Base-by-base conservation (phyloP, 2,113 vertebrate genomes). In the Cercocebus atys region DNA sequence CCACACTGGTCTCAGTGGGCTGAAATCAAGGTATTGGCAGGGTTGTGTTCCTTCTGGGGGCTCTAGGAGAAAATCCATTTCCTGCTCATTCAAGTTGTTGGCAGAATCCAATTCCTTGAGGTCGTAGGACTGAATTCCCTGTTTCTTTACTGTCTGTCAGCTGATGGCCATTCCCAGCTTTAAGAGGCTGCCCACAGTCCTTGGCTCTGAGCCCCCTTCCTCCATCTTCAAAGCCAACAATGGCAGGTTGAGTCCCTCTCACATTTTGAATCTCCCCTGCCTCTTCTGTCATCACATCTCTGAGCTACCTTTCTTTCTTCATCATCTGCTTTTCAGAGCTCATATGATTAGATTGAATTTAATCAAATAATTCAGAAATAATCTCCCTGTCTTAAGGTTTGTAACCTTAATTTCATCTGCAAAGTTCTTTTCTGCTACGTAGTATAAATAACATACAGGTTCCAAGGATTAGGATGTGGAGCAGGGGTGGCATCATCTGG, bases 391-490 rank as follows among this genome's bases (percentile, higher is more conserved):
- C 61, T 92, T 87, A 84, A 93, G 35, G 5, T 78, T 86, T 18
- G 12, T 70, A 84, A 94, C 30, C 35, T 89, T 86, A 86, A 88
- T 96, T 88, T 92, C 64, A 91, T 68, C n/a, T 94, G 61, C 52
- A 93, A 40, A 90, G n/a, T 90, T 96, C 57, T 45, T 88, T 90
- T 96, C 94, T 94, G 64, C 82, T 78, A 18, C 64, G 11, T 84
- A 85, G 27, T 16, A 43, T 86, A 88, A 88, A 61, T 86, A 88
- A 80, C 68, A 72, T 47, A 93, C 16, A 95, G 27, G 32, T 95
- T 96, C 68, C 32, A 79, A 27, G 76, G 32, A 92, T 73, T 83
- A 72, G 47, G 70, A 75, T n/a, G 6, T 80, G 55, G 68, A 94
- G 9, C 27, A 32, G 55, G 23, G 64, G 35, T 59, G 78, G 38